A percentile compares a stretch with the other conserved stretches of the same genome.
Evolutionary conservation across 2,797 vertebrate species (phyloP).

Genomic region (Microchirus variegatus): DNA sequence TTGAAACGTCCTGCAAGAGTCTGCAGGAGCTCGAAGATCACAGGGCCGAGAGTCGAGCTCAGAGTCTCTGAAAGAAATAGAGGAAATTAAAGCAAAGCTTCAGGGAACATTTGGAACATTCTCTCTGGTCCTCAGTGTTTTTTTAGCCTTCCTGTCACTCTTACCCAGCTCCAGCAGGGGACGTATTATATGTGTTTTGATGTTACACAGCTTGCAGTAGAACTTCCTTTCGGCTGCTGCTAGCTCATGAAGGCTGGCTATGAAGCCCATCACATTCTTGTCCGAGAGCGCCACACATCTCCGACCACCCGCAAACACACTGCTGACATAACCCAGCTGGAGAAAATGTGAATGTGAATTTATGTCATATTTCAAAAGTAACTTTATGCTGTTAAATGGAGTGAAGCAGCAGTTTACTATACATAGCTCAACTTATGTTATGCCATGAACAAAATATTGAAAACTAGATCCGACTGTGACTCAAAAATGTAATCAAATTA

Average conservation of each 20-base stretch:
- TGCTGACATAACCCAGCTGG: conserved; percentile 93
- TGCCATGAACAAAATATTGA: too few relatives aligned
- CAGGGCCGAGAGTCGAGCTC: conserved; percentile 74
- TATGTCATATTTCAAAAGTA: background rate
- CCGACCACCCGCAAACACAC: conserved; percentile 87
- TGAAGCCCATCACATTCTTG: conserved; percentile 93
- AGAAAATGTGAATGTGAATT: conserved; percentile 27
- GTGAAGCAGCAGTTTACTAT: background rate
- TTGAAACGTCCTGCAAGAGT: conserved; percentile 87
- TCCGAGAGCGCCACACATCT: conserved; percentile 87
- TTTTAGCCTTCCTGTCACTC: conserved; percentile 9
- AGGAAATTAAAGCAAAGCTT: background rate
- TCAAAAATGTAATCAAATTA: too few relatives aligned
- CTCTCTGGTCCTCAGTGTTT: background rate
- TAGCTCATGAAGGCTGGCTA: conserved; percentile 93
- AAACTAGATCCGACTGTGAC: too few relatives aligned
- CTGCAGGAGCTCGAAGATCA: conserved; percentile 85
- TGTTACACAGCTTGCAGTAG: conserved; percentile 89
- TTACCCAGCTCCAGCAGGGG: conserved; percentile 93
- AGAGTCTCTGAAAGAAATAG: conserved; percentile 83
- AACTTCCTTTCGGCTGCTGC: conserved; percentile 91
- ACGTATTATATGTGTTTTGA: conserved; percentile 89
- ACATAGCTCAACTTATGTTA: too few relatives aligned
- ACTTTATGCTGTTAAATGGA: too few relatives aligned
- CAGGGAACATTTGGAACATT: background rate